Evolutionary conservation across 2,113 vertebrate genomes (phyloP), one percentile per base, ranked within the genome.

Genomic region (Callipepla squamata): DNA sequence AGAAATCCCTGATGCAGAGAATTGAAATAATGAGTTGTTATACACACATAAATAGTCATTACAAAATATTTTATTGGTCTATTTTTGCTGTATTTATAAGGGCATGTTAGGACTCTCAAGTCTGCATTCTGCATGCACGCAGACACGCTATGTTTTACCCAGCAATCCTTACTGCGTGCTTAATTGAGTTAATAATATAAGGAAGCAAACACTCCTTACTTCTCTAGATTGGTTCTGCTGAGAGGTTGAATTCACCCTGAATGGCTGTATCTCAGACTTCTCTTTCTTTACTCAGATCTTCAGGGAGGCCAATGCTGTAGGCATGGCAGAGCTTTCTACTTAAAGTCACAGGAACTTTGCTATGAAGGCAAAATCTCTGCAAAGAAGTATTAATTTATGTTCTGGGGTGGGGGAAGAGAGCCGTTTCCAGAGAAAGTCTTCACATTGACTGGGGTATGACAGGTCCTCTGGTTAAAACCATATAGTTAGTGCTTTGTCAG

Each of bases 21-120:
- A 93, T 75, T 94, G 91, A 93, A 96, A 94, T 94, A 94, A 93
- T 80, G 91, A 92, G 81, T 92, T 94, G 92, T 83, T 96, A 80
- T 32, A 83, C 61, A 77, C 63, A 93, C 81, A 91, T 89, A 95
- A 93, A 94, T 93, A 92, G 89, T 94, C 79, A 83, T 94, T 94
- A 77, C 87, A 87, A 93, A 95, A 92, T 87, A 94, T 66, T 79
- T 96, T 92, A 95, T 94, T 89, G 73, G 68, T 67, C 85, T 93
- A 68, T 85, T 94, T 96, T 94, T 95, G 50, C 65, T 88, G 20
- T 91, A 82, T 93, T 95, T 96, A 36, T 77, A 89, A 94, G 85
- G 79, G 18, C 68, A 78, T 89, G 87, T 87, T 77, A 85, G 93
- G 89, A 87, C 51, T 94, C 34, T 91, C 80, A 63, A 87, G 72